Base-by-base conservation (phyloP, 2,888 invertebrate species). In the Xestoiulus laeticollis region DNA sequence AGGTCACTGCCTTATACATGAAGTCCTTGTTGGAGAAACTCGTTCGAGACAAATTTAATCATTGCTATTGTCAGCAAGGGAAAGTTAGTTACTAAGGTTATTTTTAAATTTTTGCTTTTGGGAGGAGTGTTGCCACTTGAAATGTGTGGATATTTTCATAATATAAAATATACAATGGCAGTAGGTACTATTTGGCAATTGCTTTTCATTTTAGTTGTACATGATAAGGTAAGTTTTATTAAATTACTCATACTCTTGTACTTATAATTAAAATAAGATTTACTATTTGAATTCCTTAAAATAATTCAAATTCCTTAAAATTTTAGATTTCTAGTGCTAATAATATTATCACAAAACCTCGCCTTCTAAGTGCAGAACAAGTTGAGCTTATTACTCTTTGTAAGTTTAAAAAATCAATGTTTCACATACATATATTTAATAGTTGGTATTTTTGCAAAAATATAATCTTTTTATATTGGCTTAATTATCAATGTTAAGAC, bases 381-480 rank as follows among this genome's bases (percentile, higher is more conserved):
- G 59, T 59, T 59, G 59, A 59, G 22, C 59, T 59, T 59, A 59
- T 59, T n/a, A 59, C n/a, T 22, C 59, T 59, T n/a, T 59, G 59
- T 59, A 59, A 59, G 59, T 59, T 38, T 38, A 38, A 38, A 38
- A 38, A 3, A 38, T 38, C 38, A 3, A 5, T 5, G 38, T 38
- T 1, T 0, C 14, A 48, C 14, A 48, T n/a, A n/a, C n/a, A 48
- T 48, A 14, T 8, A 8, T n/a, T n/a, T n/a, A n/a, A n/a, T n/a
- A 16, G 3, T 48, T 48, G 14, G 0, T 48, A 48, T 19, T 48
- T 48, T 59, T 59, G 4, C 19, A 4, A 19, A 8, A 59, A 19
- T 6, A 59, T 8, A 59, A 59, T n/a, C n/a, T 22, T 59, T 59
- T 59, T n/a, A 59, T 22, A n/a, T 59, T 59, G n/a, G 8, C n/a